phyloP scores from a whole-genome alignment of 2,797 vertebrate genomes.

The Salmo trutta region DNA sequence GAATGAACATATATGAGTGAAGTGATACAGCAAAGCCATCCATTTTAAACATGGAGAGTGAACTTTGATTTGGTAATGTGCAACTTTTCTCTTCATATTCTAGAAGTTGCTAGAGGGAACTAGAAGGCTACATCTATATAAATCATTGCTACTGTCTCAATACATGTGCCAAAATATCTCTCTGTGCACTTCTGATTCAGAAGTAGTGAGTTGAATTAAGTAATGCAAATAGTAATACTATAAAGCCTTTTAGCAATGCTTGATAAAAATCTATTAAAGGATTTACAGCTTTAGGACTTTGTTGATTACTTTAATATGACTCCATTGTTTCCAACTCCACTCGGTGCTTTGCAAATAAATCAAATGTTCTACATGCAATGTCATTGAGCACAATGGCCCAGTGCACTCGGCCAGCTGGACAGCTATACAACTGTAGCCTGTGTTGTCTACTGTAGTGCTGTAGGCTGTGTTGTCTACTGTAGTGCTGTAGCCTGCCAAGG shows the following conservation, averaged over 20 bases:
- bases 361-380: conserved; percentile 1
- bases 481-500: conserved; percentile 38
- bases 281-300: neutral
- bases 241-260: neutral
- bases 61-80: neutral
- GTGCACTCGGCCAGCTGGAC: conserved; percentile 21
- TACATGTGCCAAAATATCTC: neutral
- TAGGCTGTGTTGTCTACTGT: conserved; percentile 37
- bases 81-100: neutral
- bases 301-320: conserved; percentile 12
- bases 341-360: neutral
- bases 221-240: no score
- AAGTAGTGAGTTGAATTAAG: neutral
- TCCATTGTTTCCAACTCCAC: conserved; percentile 4
- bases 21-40: neutral
- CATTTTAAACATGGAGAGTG: neutral
- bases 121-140: neutral
- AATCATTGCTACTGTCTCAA: neutral
- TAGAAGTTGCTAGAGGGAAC: neutral
- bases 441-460: conserved; percentile 35
- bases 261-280: neutral
- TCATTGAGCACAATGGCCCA: neutral
- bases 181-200: neutral
- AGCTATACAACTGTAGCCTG: conserved; percentile 24
- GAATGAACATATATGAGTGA: neutral